Evolutionary conservation across 2,888 invertebrate species (phyloP).

Genomic region (Ceramica pisi): DNA sequence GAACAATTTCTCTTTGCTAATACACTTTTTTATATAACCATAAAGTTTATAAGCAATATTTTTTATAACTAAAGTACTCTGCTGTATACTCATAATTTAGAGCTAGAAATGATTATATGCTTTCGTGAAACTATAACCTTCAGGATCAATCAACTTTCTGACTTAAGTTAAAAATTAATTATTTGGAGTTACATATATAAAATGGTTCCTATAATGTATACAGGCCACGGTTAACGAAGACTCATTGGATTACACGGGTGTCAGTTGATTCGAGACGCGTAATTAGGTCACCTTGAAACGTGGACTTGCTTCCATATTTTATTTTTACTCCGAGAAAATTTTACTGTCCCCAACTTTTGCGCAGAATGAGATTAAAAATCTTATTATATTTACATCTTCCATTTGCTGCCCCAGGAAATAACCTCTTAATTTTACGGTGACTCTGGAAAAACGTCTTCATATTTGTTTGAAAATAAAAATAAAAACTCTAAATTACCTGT

Average conservation of each 20-base stretch:
- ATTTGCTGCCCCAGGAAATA: slow-evolving; percentile 27
- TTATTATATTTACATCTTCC: slow-evolving; percentile 49
- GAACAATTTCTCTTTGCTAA: slow-evolving; percentile 71
- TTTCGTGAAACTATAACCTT: slow-evolving; percentile 14
- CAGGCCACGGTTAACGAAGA: slow-evolving; percentile 60
- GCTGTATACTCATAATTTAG: slow-evolving; percentile 40
- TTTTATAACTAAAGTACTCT: slow-evolving; percentile 38
- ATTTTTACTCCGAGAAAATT: slow-evolving; percentile 52
- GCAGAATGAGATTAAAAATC: slow-evolving; percentile 49
- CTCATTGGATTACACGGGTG: slow-evolving; percentile 68
- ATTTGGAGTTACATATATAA: slow-evolving; percentile 15
- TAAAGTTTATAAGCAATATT: slow-evolving; percentile 52
- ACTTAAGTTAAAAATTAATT: slow-evolving; percentile 9
- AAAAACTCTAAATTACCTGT: slow-evolving; percentile 18
- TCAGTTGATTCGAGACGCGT: slow-evolving; percentile 68
- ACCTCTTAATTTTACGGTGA: slow-evolving; percentile 20
- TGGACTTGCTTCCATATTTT: slow-evolving; percentile 58
- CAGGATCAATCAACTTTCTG: background rate
- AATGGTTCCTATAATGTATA: slow-evolving; percentile 40
- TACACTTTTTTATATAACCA: slow-evolving; percentile 55
- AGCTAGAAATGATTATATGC: slow-evolving; percentile 24
- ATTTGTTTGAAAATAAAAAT: background rate
- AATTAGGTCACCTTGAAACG: slow-evolving; percentile 70
- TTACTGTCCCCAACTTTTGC: slow-evolving; percentile 42
- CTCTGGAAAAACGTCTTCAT: background rate